Base-by-base conservation (phyloP, 1,140 invertebrate genomes). In the Drosophila orena region DNA sequence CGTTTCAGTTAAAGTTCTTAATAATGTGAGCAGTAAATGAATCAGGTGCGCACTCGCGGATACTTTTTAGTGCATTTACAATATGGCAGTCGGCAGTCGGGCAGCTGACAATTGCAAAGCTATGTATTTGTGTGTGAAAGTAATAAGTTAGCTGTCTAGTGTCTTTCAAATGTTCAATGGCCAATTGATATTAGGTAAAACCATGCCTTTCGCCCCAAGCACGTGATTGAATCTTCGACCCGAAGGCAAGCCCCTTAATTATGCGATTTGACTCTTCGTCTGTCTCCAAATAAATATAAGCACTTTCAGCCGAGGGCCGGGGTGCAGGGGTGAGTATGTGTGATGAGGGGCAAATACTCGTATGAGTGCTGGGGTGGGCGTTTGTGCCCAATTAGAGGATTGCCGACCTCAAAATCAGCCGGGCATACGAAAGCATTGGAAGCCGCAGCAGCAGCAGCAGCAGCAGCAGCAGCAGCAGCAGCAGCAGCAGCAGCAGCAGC, bases 391-490 rank as follows among this genome's bases (percentile, higher is more conserved):
- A 86, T 88, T 86, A 86, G 83, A 66, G 64, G 46, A 70, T 46
- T 76, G 47, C 35, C 61, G 61, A 79, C 81, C 78, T 86, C 83
- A 86, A 81, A 86, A 71, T 78, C 79, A 81, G 65, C 54, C 42
- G 81, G 70, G 75, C 83, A 88, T 86, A 54, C 65, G 46, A 81
- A 79, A 78, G 79, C 83, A 86, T 86, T 88, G 83, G 69, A 49
- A 75, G 49, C 77, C 47, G 44, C 55, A 55, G 46, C 38, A 56
- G 59, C 46, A 56, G 46, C 38, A 56, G 59, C 46, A 56, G 49
- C 69, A 75, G 49, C 77, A 43, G 44, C 55, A 55, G 46, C 38
- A 56, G 59, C 46, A 75, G 49, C 77, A 43, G 44, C 55, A 55
- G 46, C 38, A 56, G 59, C 46, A 56, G n/a, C n/a, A 75, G 49